phyloP scores from a whole-genome alignment of 1,140 invertebrate species.

The Sarcophaga peregrina region DNA sequence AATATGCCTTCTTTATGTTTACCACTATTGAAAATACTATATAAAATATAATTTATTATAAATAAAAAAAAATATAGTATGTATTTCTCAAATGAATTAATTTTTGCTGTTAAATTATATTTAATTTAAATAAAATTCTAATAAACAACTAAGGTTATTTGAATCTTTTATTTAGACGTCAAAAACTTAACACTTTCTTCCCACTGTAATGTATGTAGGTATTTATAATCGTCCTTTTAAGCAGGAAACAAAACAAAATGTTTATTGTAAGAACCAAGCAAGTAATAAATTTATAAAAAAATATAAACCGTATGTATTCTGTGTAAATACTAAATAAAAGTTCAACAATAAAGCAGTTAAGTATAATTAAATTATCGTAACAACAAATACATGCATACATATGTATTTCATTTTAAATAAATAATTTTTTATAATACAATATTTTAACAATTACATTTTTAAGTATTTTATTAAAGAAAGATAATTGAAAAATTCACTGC shows the following conservation, averaged over 20 bases:
- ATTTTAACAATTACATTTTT: too few relatives aligned
- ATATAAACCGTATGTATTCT: conserved; percentile 6
- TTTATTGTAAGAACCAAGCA: not conserved
- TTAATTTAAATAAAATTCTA: not conserved
- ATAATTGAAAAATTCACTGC: too few relatives aligned
- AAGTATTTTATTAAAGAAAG: too few relatives aligned
- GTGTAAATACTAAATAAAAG: conserved; percentile 4
- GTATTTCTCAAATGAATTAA: too few relatives aligned
- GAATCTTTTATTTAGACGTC: not conserved
- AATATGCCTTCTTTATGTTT: too few relatives aligned
- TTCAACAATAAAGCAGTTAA: not conserved
- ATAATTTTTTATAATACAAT: too few relatives aligned
- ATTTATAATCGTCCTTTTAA: not conserved
- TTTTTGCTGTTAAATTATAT: too few relatives aligned
- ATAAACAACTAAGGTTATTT: not conserved
- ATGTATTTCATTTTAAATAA: not conserved
- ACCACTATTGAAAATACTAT: too few relatives aligned
- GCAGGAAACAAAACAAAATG: not conserved
- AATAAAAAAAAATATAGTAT: too few relatives aligned
- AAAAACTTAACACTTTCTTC: not conserved
- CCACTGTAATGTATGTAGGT: not conserved
- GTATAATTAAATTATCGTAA: not conserved
- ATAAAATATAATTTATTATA: too few relatives aligned
- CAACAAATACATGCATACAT: too few relatives aligned
- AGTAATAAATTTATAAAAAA: not conserved